Evolutionary conservation across 2,888 invertebrate genomes (phyloP).

Genomic region (Nephrocerus scutellatus): DNA sequence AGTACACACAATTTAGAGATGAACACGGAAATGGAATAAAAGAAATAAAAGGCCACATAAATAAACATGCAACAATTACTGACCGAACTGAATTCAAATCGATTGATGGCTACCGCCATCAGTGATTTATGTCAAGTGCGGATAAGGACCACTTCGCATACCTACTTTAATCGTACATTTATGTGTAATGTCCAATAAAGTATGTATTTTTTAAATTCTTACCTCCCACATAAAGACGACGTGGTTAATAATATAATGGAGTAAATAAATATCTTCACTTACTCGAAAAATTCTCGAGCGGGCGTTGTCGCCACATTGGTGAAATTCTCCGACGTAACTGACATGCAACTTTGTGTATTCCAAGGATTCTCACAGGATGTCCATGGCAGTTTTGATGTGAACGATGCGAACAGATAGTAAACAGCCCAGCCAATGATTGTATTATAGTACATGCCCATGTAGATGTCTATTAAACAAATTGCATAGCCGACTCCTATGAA

Average conservation of each 20-base stretch:
- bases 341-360: slow-evolving; percentile 74
- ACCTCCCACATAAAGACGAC: too few species aligned
- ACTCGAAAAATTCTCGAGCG: slow-evolving; percentile 86
- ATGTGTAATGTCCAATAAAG: too few species aligned
- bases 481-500: slow-evolving; percentile 85
- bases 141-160: too few species aligned
- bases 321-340: slow-evolving; percentile 54
- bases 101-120: too few species aligned
- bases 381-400: slow-evolving; percentile 77
- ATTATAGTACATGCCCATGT: slow-evolving; percentile 96
- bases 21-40: background rate
- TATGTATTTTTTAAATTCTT: too few species aligned
- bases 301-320: slow-evolving; percentile 62
- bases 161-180: too few species aligned
- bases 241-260: too few species aligned
- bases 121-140: too few species aligned
- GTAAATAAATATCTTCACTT: too few species aligned
- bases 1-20: background rate
- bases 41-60: slow-evolving; percentile 1
- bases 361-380: slow-evolving; percentile 77
- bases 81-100: too few species aligned
- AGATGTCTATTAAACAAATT: slow-evolving; percentile 90
- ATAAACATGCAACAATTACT: too few species aligned
- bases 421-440: slow-evolving; percentile 95
- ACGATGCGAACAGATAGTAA: slow-evolving; percentile 80